phyloP scores from a whole-genome alignment of 2,888 invertebrate genomes.

The Conops quadrifasciatus region DNA sequence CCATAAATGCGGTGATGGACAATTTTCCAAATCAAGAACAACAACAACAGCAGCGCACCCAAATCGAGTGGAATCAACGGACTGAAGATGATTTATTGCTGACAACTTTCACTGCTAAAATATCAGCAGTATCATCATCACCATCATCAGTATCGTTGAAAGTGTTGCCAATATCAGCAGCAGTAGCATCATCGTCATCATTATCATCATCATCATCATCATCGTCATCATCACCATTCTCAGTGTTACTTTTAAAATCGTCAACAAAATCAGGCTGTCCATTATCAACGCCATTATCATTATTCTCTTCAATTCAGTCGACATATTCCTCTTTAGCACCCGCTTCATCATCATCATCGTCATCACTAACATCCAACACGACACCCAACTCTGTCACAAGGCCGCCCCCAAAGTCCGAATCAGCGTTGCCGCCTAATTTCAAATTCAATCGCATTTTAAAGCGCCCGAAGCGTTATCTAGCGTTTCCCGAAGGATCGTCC shows the following conservation, averaged over 20 bases:
- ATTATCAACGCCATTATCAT: constrained; percentile 7
- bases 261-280: constrained; percentile 29
- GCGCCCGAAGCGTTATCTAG: constrained; percentile 65
- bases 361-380: background rate
- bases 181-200: constrained; percentile 20
- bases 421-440: constrained; percentile 29
- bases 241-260: constrained; percentile 14
- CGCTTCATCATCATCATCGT: constrained; percentile 14
- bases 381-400: constrained; percentile 11
- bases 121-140: constrained; percentile 17
- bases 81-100: constrained; percentile 52
- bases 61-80: constrained; percentile 30
- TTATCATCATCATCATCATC: constrained; percentile 27
- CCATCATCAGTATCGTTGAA: constrained; percentile 1
- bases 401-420: background rate
- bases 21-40: constrained; percentile 33
- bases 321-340: no score
- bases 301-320: no score
- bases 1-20: constrained; percentile 36
- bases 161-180: constrained; percentile 3
- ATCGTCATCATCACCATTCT: constrained; percentile 23
- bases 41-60: background rate
- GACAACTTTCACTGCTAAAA: background rate
- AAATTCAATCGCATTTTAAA: constrained; percentile 47
- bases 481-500: constrained; percentile 69